phyloP scores from a whole-genome alignment of 2,797 vertebrate species.

The Pseudochirops cupreus region DNA sequence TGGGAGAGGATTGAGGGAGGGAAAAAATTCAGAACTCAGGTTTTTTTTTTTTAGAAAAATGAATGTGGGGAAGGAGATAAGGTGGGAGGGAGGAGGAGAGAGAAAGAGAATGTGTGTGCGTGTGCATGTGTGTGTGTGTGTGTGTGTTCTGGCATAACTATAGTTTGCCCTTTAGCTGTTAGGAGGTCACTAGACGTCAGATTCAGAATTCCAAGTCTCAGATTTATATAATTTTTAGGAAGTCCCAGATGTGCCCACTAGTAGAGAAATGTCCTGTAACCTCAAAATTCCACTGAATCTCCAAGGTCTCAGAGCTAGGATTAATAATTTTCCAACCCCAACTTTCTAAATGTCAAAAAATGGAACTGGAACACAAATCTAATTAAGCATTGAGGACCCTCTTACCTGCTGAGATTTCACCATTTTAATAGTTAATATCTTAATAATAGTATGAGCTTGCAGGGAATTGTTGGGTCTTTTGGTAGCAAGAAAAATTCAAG shows the following conservation, averaged over 20 bases:
- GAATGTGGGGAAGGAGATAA: neutral
- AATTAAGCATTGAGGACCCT: neutral
- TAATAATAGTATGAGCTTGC: neutral
- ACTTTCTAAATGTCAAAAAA: neutral
- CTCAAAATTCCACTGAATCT: neutral
- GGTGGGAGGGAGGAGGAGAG: no score
- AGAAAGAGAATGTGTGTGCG: neutral
- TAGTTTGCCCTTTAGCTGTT: neutral
- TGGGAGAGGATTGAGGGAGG: neutral
- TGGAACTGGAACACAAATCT: neutral
- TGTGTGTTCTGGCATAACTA: neutral
- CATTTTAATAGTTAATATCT: neutral
- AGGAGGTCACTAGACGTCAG: neutral
- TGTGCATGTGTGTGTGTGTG: no score
- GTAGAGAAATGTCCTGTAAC: neutral
- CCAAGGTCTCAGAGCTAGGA: neutral
- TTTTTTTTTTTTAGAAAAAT: neutral
- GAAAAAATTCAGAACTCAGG: neutral
- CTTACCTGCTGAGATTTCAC: neutral
- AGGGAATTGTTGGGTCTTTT: neutral
- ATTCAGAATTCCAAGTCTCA: neutral
- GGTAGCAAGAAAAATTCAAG: neutral
- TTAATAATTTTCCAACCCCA: neutral
- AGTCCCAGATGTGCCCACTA: neutral
- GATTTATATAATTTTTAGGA: neutral